Evolutionary conservation across 1,140 invertebrate genomes (phyloP).

Genomic region (Idris sp.): DNA sequence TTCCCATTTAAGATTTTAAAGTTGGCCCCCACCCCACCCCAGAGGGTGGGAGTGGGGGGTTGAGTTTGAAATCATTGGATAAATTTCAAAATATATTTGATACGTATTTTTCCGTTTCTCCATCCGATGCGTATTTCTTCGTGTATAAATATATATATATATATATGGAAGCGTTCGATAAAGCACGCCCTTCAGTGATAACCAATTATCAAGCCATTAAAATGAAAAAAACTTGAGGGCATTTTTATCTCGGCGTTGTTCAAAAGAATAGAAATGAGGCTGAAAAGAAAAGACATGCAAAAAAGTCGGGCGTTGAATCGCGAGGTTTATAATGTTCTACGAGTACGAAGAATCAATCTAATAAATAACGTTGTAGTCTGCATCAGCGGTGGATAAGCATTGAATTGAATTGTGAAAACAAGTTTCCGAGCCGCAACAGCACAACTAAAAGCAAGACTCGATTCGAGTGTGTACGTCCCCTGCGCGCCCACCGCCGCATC

Average conservation of each 20-base stretch:
- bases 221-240: constrained; percentile 18
- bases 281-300: constrained; percentile 41
- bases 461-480: constrained; percentile 48
- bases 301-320: constrained; percentile 59
- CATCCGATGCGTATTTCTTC: too few relatives aligned
- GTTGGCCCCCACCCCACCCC: too few relatives aligned
- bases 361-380: constrained; percentile 72
- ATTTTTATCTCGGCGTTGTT: constrained; percentile 47
- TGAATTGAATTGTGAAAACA: constrained; percentile 75
- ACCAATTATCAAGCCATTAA: constrained; percentile 39
- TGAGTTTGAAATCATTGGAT: too few relatives aligned
- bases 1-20: too few relatives aligned
- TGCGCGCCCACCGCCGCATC: constrained; percentile 51
- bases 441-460: constrained; percentile 63
- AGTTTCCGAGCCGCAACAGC: constrained; percentile 59
- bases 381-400: constrained; percentile 73
- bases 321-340: constrained; percentile 60
- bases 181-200: constrained; percentile 23
- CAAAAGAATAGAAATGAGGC: constrained; percentile 54
- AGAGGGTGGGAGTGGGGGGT: too few relatives aligned
- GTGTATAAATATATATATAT: too few relatives aligned
- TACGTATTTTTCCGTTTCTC: too few relatives aligned
- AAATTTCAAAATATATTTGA: too few relatives aligned
- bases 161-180: constrained; percentile 2
- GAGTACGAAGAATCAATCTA: constrained; percentile 70